Evolutionary conservation across 2,113 vertebrate genomes (phyloP).

Genomic region (Silurus glanis): DNA sequence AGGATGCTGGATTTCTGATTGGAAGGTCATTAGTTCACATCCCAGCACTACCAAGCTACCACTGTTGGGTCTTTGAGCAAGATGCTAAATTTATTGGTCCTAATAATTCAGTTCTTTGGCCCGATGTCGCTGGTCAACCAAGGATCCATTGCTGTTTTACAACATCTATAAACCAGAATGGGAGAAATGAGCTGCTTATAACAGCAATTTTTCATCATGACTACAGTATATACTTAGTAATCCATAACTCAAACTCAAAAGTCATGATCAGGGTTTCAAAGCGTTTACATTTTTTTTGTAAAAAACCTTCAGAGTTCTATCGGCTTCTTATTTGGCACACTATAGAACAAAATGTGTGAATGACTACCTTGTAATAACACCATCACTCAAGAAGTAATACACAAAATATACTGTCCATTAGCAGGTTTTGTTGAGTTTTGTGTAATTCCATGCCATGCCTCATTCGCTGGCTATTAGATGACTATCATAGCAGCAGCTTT

Average conservation of each 20-base stretch:
- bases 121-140: constrained; percentile 13
- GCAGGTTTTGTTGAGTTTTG: not conserved
- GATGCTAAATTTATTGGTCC: not conserved
- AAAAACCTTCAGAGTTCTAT: not conserved
- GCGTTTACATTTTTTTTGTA: not conserved
- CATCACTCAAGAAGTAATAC: not conserved
- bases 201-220: constrained; percentile 1
- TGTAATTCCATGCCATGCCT: not conserved
- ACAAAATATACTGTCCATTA: not conserved
- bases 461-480: not conserved
- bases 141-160: constrained; percentile 1
- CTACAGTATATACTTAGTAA: not conserved
- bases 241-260: not conserved
- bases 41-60: too few relatives aligned
- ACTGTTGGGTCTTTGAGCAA: too few relatives aligned
- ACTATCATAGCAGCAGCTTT: not conserved
- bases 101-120: not conserved
- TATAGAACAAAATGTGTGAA: too few relatives aligned
- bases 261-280: not conserved
- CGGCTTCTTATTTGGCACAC: too few relatives aligned
- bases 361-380: too few relatives aligned
- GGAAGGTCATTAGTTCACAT: too few relatives aligned
- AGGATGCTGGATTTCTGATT: too few relatives aligned
- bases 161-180: constrained; percentile 10
- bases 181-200: not conserved